Evolutionary conservation across 2,113 vertebrate species (phyloP), one percentile per base, ranked within the genome.

Genomic region (Lasiurus borealis): DNA sequence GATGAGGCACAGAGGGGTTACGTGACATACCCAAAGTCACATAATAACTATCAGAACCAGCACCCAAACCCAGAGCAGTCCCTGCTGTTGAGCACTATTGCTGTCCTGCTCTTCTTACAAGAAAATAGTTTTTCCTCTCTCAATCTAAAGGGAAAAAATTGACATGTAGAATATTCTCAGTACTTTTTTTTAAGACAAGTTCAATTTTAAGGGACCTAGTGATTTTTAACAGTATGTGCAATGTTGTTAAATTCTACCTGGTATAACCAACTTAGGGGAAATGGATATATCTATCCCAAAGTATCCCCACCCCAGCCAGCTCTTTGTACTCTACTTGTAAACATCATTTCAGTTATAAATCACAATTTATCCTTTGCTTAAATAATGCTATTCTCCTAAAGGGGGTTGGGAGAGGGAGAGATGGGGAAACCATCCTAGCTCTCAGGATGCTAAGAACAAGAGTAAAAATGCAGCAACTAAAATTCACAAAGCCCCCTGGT

Each of bases 321-420:
- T 48, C 57, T 93, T 87, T 46, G n/a, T n/a, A n/a, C n/a, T n/a
- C n/a, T n/a, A n/a, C n/a, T n/a, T n/a, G 14, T 68, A 91, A 72
- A 83, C 0, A 54, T 18, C 3, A 88, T 91, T 85, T 62, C 86
- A 87, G 75, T 57, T 69, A 95, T 31, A 66, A 36, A 88, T 46
- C 6, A 68, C 10, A 46, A 93, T 40, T 93, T 82, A 8, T 8
- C 80, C 95, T 82, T 83, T 69, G 62, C 94, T 77, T 57, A 68
- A 48, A 59, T 62, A 36, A 96, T 46, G 81, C 29, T 57, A 73
- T 92, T 50, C 27, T 80, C 57, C 85, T 48, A 2, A 40, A 64
- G 52, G 96, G 25, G 25, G 14, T 73, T 4, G 40, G 54, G 40
- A 23, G 10, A 46, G 15, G 25, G 34, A 5, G 10, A 2, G n/a